Evolutionary conservation across 1,140 invertebrate genomes (phyloP).

Genomic region (Brachionus asplanchnoidis): DNA sequence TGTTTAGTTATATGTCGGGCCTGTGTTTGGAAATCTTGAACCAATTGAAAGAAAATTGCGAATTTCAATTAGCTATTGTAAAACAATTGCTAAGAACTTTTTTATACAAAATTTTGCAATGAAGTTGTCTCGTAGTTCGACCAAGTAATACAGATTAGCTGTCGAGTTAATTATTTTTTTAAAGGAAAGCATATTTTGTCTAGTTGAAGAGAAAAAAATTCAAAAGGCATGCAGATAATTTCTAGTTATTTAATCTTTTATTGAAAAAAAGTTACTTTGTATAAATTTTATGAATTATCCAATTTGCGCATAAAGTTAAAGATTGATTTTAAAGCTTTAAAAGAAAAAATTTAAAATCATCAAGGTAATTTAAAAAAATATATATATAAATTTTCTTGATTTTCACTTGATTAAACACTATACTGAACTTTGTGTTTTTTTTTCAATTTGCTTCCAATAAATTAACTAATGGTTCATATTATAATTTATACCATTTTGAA

Average conservation of each 20-base stretch:
- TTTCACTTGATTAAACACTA: no score
- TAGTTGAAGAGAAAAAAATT: background rate
- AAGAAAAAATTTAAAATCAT: no score
- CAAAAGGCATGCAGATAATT: background rate
- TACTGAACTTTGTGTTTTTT: no score
- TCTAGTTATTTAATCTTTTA: background rate
- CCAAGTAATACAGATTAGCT: background rate
- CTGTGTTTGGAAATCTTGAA: slow-evolving; percentile 14
- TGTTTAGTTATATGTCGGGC: background rate
- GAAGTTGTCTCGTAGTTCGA: background rate
- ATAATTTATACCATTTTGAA: no score
- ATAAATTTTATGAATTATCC: background rate
- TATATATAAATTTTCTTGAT: no score
- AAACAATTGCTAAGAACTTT: background rate
- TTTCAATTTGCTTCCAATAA: no score
- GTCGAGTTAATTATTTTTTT: background rate
- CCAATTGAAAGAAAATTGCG: background rate
- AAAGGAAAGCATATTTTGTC: background rate
- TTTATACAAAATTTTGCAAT: background rate
- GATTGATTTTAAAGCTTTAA: background rate
- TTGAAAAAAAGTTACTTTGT: background rate
- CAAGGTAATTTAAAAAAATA: no score
- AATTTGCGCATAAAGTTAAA: background rate
- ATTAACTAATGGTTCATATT: no score
- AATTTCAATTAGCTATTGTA: background rate